A percentile compares a stretch with the other conserved stretches of the same genome.
Evolutionary conservation across 2,797 vertebrate genomes (phyloP).

Genomic region (Argya squamiceps): DNA sequence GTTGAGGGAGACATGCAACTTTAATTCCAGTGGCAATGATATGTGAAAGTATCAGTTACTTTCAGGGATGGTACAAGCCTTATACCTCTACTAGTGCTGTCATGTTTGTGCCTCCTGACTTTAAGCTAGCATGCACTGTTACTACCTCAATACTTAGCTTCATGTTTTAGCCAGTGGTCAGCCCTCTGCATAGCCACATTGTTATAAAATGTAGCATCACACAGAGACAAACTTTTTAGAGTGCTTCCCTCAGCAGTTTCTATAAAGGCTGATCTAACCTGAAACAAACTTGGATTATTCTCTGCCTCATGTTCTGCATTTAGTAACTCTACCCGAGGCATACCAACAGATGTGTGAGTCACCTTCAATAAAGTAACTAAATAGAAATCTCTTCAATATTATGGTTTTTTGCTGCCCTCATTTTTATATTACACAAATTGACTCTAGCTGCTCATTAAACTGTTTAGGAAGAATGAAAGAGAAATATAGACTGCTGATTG

Average conservation of each 20-base stretch:
- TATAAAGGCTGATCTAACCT: neutral
- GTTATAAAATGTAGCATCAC: neutral
- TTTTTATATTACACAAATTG: neutral
- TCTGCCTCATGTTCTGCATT: neutral
- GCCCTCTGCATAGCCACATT: neutral
- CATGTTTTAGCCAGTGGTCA: neutral
- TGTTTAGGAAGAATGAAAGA: neutral
- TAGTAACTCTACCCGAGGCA: neutral
- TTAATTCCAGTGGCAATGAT: neutral
- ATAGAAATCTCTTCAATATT: neutral
- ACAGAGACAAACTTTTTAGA: neutral
- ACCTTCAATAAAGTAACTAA: neutral
- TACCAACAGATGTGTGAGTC: neutral
- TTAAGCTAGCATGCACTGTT: neutral
- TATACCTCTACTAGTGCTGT: neutral
- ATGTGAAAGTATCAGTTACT: neutral
- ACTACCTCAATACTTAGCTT: neutral
- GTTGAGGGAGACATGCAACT: neutral
- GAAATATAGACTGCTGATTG: neutral
- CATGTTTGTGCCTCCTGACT: neutral
- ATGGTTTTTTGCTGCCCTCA: neutral
- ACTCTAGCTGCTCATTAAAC: neutral
- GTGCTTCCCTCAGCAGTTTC: neutral
- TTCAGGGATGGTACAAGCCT: neutral
- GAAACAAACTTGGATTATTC: neutral